Conservation (phyloP, 2,888 invertebrate species). For the Andrena haemorrhoa region DNA sequence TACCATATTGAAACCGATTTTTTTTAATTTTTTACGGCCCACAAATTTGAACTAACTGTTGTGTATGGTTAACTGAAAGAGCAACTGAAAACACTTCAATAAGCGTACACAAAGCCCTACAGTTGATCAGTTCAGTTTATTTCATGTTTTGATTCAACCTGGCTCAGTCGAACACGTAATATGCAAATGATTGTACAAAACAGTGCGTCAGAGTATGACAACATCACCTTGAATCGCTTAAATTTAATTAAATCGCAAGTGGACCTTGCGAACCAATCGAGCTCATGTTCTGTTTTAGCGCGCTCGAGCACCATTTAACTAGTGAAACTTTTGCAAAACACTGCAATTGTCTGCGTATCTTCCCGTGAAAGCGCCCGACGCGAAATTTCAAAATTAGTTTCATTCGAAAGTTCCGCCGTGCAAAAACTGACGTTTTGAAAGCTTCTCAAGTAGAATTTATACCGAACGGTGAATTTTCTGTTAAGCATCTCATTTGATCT, state of each 20-base stretch:
- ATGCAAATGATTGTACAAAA: not conserved
- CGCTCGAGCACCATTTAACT: not conserved
- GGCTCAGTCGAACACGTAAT: not conserved
- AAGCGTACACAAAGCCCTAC: too few relatives aligned
- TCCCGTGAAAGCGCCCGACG: not conserved
- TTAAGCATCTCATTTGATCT: too few relatives aligned
- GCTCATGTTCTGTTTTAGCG: slow-evolving; percentile 51
- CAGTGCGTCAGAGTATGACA: not conserved
- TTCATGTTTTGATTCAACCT: not conserved
- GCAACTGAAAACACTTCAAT: too few relatives aligned
- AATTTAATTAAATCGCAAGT: slow-evolving; percentile 58
- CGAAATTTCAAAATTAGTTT: not conserved
- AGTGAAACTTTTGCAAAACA: not conserved
- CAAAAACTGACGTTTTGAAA: not conserved
- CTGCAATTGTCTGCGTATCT: not conserved
- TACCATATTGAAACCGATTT: too few relatives aligned
- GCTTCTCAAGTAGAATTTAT: not conserved
- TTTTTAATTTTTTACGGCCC: too few relatives aligned
- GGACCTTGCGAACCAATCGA: slow-evolving; percentile 69
- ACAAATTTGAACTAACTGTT: too few relatives aligned
- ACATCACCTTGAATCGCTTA: slow-evolving; percentile 63
- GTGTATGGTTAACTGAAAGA: too few relatives aligned
- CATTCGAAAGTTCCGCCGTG: not conserved
- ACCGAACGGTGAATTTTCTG: not conserved
- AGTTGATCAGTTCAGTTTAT: not conserved